These are phyloP conservation scores for Ciconia boyciana DNA, from an alignment of 2,113 vertebrate genomes.

Conservation along the genomic window DNA sequence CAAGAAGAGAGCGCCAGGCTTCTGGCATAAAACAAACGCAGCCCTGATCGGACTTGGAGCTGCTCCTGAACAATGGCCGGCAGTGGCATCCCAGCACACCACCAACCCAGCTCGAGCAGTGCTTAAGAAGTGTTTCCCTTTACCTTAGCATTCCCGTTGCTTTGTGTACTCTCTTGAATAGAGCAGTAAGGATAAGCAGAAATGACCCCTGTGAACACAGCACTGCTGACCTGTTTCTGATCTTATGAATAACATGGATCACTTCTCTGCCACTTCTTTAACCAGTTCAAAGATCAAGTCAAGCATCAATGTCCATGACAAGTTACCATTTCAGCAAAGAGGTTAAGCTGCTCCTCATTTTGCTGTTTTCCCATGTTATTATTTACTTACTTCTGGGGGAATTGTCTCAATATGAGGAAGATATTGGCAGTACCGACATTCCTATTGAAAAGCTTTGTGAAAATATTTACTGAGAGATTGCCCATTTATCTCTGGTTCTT, in stretches of 20 bases:
- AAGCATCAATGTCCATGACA: not conserved
- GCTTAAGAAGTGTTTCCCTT: not conserved
- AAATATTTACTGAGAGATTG: not conserved
- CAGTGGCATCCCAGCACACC: not conserved
- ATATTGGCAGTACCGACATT: not conserved
- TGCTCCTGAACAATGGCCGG: not conserved
- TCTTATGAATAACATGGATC: not conserved
- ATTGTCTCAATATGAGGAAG: not conserved
- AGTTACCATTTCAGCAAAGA: not conserved
- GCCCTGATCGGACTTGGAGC: not conserved
- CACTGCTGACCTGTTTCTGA: not conserved
- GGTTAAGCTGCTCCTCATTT: not conserved
- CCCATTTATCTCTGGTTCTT: not conserved
- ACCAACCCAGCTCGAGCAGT: fast-evolving
- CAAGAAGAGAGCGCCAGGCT: not conserved
- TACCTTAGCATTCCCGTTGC: not conserved
- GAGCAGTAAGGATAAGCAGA: not conserved
- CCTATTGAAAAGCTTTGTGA: not conserved
- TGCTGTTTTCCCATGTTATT: not conserved
- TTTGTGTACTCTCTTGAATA: not conserved
- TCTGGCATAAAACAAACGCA: not conserved
- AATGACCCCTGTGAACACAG: not conserved
- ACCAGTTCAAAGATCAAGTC: not conserved
- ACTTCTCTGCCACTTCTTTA: not conserved
- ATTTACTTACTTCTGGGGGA: not conserved